Conservation (phyloP, 2,797 vertebrate species). For the Sebastes matsubarae region DNA sequence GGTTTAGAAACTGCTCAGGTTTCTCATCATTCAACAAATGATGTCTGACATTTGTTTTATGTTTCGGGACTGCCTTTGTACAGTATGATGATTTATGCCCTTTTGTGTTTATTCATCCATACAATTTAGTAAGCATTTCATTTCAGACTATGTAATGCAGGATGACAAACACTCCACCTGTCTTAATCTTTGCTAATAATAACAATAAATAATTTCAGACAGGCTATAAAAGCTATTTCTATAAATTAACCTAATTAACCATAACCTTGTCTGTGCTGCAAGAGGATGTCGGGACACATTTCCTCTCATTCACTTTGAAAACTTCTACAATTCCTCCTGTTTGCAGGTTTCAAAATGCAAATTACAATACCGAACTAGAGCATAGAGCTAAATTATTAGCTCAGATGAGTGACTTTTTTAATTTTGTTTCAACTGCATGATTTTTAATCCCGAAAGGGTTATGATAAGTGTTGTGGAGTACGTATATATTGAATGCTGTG, state of each 20-base stretch:
- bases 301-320: neutral
- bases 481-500: neutral
- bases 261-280: neutral
- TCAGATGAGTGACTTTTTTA: neutral
- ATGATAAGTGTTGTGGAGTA: neutral
- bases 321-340: neutral
- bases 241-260: neutral
- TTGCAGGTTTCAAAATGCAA: neutral
- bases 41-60: conserved; percentile 7
- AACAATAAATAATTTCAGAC: neutral
- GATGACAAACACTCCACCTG: too few relatives aligned
- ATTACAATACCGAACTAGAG: neutral
- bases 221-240: neutral
- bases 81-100: neutral
- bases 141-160: too few relatives aligned
- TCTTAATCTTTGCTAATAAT: too few relatives aligned
- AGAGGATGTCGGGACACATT: neutral
- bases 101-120: neutral
- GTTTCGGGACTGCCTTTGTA: neutral
- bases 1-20: neutral
- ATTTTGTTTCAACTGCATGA: neutral
- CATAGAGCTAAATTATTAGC: neutral
- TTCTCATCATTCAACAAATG: neutral
- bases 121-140: neutral
- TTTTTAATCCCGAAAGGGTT: neutral